These are phyloP conservation scores for Petrolisthes cinctipes DNA, from an alignment of 2,888 invertebrate genomes.

Conservation along the genomic window DNA sequence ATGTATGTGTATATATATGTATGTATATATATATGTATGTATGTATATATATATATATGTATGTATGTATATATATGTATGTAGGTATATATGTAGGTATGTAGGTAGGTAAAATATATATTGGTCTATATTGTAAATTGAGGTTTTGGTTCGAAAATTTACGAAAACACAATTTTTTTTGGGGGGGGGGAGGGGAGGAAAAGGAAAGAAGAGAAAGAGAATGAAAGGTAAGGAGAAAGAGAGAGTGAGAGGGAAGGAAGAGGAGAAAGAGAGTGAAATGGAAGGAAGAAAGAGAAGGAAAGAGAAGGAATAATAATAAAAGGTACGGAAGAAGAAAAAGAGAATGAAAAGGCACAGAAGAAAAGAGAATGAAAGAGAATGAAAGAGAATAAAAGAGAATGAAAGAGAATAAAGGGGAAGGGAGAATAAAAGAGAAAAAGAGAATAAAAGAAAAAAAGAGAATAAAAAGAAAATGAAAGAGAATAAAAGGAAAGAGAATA, in stretches of 20 bases:
- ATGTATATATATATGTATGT: constrained; percentile 39
- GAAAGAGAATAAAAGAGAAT: not conserved
- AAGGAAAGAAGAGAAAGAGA: not conserved
- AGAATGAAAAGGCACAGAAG: not conserved
- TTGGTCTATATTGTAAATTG: constrained; percentile 23
- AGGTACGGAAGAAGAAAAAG: not conserved
- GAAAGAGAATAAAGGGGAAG: not conserved
- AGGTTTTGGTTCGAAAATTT: too few species aligned
- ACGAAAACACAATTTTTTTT: not conserved
- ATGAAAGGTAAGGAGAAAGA: not conserved
- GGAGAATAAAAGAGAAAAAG: not conserved
- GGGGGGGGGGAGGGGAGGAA: too few species aligned
- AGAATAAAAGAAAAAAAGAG: too few species aligned
- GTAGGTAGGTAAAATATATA: constrained; percentile 18
- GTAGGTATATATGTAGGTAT: too few species aligned
- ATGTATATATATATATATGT: constrained; percentile 45
- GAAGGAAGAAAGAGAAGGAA: not conserved
- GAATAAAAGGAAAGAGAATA: too few species aligned
- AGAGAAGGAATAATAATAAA: not conserved
- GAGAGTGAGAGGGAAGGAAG: not conserved
- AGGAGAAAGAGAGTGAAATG: not conserved
- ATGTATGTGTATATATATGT: constrained; percentile 38
- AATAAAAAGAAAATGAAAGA: too few species aligned
- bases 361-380: not conserved
- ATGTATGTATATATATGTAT: too few species aligned